Conservation (phyloP, 1,140 invertebrate genomes). For the Penaeus indicus region DNA sequence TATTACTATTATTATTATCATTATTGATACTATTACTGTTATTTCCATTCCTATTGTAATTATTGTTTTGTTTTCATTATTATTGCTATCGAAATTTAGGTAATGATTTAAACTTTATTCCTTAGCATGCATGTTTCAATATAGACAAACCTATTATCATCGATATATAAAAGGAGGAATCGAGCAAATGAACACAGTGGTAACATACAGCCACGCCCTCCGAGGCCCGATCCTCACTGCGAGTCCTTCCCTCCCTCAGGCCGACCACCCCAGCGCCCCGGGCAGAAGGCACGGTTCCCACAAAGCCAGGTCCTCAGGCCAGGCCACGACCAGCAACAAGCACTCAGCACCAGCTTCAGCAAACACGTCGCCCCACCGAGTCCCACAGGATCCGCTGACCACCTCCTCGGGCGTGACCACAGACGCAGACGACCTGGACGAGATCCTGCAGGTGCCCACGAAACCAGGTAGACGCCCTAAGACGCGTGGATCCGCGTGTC, state of each 20-base stretch:
- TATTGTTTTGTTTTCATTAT: no score
- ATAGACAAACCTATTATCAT: no score
- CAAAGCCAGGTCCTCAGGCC: constrained; percentile 8
- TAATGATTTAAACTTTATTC: no score
- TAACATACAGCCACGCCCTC: no score
- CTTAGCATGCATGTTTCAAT: no score
- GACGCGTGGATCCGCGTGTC: not conserved
- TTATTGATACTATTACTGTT: no score
- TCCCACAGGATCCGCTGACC: constrained; percentile 13
- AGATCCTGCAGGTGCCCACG: constrained; percentile 54
- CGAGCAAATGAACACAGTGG: no score
- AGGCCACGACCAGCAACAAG: not conserved
- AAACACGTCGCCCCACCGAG: constrained; percentile 12
- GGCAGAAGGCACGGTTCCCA: constrained; percentile 31
- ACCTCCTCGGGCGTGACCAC: constrained; percentile 16
- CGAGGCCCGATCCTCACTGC: not conserved
- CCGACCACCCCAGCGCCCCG: not conserved
- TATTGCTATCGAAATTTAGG: no score
- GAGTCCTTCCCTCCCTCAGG: constrained; percentile 12
- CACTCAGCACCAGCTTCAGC: constrained; percentile 12
- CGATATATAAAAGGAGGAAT: no score
- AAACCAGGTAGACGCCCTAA: constrained; percentile 41
- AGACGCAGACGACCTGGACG: constrained; percentile 34
- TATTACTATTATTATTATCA: no score
- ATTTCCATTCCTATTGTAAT: no score